Evolutionary conservation across 2,888 invertebrate species (phyloP).

Genomic region (Kryphioiulus occultus): DNA sequence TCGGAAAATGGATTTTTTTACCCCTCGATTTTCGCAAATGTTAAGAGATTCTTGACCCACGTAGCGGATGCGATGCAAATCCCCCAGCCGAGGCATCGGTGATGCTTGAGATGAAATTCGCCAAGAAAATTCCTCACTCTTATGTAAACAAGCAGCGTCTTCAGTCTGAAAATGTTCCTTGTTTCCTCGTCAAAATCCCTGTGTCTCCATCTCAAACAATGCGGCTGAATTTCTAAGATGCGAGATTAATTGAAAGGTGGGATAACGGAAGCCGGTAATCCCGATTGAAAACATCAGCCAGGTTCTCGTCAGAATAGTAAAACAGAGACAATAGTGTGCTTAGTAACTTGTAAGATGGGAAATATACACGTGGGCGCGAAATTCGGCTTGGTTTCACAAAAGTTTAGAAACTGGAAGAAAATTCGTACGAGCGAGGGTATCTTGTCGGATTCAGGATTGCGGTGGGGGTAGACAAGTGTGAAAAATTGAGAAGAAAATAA

Average conservation of each 20-base stretch:
- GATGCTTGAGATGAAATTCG: not conserved
- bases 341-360: too few species aligned
- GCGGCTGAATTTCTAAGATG: not conserved
- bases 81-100: not conserved
- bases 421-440: too few species aligned
- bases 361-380: too few species aligned
- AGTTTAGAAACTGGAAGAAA: too few species aligned
- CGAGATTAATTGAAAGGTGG: not conserved
- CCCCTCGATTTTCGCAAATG: not conserved
- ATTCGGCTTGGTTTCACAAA: too few species aligned
- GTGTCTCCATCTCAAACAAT: not conserved
- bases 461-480: too few species aligned
- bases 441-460: too few species aligned
- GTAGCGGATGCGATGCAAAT: not conserved
- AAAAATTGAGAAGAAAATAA: too few species aligned
- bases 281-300: not conserved
- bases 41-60: not conserved
- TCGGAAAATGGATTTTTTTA: not conserved
- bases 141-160: not conserved
- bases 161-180: not conserved
- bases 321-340: too few species aligned
- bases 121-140: not conserved
- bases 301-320: too few species aligned
- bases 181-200: not conserved
- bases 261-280: not conserved